Evolutionary conservation across 2,113 vertebrate species (phyloP), one percentile per base, ranked within the genome.

Genomic region (Etheostoma cragini): DNA sequence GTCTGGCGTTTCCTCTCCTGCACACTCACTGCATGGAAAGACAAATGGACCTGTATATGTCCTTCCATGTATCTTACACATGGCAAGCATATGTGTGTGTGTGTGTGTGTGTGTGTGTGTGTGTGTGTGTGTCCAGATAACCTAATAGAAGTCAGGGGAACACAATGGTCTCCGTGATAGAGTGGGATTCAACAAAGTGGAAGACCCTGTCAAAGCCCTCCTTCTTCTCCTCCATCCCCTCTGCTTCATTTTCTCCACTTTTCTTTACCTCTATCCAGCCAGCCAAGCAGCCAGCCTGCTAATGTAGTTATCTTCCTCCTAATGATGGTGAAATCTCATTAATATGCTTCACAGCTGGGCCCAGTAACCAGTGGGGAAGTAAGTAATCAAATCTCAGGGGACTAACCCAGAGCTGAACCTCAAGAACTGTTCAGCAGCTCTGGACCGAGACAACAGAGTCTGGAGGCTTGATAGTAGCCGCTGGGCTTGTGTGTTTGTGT

Each of bases 251-350:
- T 81, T 85, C 88, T 85, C 26, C 79, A 62, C 69, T 76, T 81
- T 80, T 82, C 76, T 79, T 72, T 42, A 72, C 85, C 82, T 80
- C 90, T 82, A 60, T 87, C 81, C 88, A 82, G 82, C 83, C 80
- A 70, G 66, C 86, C 72, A 62, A 61, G 58, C 86, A 84, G 83
- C 84, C 90, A 84, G 92, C 83, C 87, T 78, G 89, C 88, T 94
- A 94, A 95, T 92, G 87, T 72, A 57, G 88, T 93, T 93, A 94
- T 85, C 89, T 60, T 76, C 66, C 82, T 87, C 87, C 89, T 94
- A 95, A 95, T 93, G 93, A 93, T 83, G 78, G 86, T 75, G 84
- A 93, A 94, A 93, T 95, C 90, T 95, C 86, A 95, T 95, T 94
- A 95, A 95, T 94, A 94, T 95, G 92, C 92, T 87, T 93, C 89